Evolutionary conservation across 2,113 vertebrate genomes (phyloP), one percentile per base, ranked within the genome.

Genomic region (Galemys pyrenaicus): DNA sequence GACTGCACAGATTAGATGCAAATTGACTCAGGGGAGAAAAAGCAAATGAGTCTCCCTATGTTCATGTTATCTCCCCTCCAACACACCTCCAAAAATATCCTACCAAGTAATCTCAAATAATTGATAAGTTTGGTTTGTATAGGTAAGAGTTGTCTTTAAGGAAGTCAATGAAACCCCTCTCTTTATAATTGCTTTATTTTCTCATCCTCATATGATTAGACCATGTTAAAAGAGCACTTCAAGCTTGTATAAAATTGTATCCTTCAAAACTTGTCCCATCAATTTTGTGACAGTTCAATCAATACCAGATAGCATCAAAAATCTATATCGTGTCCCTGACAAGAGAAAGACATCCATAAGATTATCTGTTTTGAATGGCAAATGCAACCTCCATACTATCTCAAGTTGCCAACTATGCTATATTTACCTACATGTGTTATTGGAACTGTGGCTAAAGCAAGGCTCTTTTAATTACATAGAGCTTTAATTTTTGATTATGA

Each of bases 291-390:
- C 96, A 98, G 95, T 83, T 96, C 87, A 78, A 96, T 98, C 97
- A 94, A 97, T 98, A 96, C 7, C 39, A 97, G 97, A 98, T 98
- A 97, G 80, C 91, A 98, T 98, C 97, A 97, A 96, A 95, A 98
- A 96, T 96, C 92, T 93, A 89, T 98, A 97, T 97, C 92, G 88
- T 97, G 90, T 83, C 89, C 70, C 86, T 32, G 74, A 94, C 88
- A 95, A 89, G 82, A 90, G 73, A 93, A 95, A 28, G 82, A 96
- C 92, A 91, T 92, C 94, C 91, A 82, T 65, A 86, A 96, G 91
- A 97, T 95, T 85, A 92, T 96, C 95, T 96, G 75, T 46, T 96
- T 94, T 93, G 95, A 97, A 97, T 90, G 65, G 77, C 91, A 97
- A 95, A 97, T 97, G 91, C 74, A 96, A 94, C 95, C 56, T 54